Percentiles rank a stretch among this genome's conserved stretches.
Conservation (phyloP, 2,888 invertebrate genomes). For the Eilema sororculum region DNA sequence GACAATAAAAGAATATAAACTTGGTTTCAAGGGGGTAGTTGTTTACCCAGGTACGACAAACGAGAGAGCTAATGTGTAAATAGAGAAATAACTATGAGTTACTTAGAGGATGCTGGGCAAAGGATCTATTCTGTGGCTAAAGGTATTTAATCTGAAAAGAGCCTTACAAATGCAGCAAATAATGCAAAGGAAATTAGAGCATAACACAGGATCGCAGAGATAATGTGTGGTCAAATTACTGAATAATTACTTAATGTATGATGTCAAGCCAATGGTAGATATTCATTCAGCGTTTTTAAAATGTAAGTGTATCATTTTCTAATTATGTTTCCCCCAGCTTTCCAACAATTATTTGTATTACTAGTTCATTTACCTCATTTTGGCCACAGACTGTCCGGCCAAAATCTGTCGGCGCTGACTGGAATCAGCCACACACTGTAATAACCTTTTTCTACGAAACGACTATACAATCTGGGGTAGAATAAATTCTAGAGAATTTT, state of each 20-base stretch:
- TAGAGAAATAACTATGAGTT: constrained; percentile 1
- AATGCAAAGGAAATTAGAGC: not conserved
- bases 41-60: not conserved
- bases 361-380: too few relatives aligned
- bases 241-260: not conserved
- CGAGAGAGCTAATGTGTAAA: constrained; percentile 13
- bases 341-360: too few relatives aligned
- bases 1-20: constrained; percentile 1
- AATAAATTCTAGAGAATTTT: too few relatives aligned
- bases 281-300: not conserved
- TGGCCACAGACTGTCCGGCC: too few relatives aligned
- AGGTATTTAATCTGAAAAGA: not conserved
- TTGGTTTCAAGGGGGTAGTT: not conserved
- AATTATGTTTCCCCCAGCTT: too few relatives aligned
- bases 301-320: not conserved
- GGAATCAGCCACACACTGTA: too few relatives aligned
- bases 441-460: too few relatives aligned
- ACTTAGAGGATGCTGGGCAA: not conserved
- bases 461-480: too few relatives aligned
- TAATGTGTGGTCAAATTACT: not conserved
- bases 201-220: not conserved
- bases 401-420: too few relatives aligned
- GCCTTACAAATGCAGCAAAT: not conserved
- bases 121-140: too few relatives aligned
- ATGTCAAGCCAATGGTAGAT: not conserved